Evolutionary conservation across 1,140 invertebrate genomes (phyloP).

Genomic region (Plodia interpunctella): DNA sequence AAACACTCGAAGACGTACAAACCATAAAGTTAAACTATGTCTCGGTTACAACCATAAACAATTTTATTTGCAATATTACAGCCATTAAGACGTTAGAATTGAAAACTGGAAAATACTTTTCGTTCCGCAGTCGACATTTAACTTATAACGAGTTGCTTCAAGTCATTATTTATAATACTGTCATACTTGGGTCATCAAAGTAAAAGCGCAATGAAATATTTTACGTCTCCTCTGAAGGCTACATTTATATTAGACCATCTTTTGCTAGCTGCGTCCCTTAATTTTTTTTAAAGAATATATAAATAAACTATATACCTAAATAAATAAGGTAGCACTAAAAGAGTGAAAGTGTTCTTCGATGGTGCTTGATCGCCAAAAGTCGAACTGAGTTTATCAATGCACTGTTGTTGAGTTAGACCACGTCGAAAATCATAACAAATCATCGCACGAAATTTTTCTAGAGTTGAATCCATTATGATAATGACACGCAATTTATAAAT

Average conservation of each 20-base stretch:
- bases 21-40: no score
- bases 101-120: background rate
- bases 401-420: no score
- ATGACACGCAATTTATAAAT: no score
- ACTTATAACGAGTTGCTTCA: background rate
- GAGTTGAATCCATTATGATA: no score
- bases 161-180: constrained; percentile 1
- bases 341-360: no score
- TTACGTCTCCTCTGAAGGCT: background rate
- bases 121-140: background rate
- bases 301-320: background rate
- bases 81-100: background rate
- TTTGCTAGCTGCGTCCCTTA: background rate
- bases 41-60: no score
- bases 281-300: background rate
- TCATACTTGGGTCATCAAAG: background rate
- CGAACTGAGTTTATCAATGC: no score
- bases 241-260: background rate
- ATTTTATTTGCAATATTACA: no score
- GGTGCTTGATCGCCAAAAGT: no score
- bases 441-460: no score
- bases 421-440: no score
- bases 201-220: background rate
- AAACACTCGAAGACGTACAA: no score
- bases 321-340: background rate